phyloP scores from a whole-genome alignment of 2,797 vertebrate species.

The Labeo calbasu region DNA sequence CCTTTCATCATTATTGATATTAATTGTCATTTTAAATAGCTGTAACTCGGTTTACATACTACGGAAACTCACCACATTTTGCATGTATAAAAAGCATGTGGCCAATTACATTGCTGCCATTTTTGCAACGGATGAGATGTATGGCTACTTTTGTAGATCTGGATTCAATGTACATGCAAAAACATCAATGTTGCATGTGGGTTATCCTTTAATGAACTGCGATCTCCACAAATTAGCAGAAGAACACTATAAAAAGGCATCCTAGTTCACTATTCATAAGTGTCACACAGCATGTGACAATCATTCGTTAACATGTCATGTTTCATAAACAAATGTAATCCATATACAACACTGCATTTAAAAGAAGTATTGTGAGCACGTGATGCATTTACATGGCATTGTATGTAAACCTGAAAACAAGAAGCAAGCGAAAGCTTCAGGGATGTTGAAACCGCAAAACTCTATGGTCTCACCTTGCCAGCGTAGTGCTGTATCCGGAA shows the following conservation, averaged over 20 bases:
- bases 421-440: neutral
- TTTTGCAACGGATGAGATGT: neutral
- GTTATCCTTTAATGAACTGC: neutral
- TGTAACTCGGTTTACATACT: neutral
- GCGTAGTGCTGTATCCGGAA: slow-evolving; percentile 98
- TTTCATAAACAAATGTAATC: neutral
- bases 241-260: neutral
- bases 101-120: neutral
- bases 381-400: neutral
- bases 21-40: neutral
- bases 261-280: no score
- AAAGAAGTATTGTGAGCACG: neutral
- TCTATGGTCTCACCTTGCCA: slow-evolving; percentile 86
- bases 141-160: neutral
- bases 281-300: no score
- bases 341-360: neutral
- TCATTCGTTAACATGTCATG: no score
- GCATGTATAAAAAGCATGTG: neutral
- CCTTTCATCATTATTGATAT: neutral
- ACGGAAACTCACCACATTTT: neutral
- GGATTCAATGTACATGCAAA: neutral
- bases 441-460: neutral
- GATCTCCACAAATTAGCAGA: neutral
- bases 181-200: neutral
- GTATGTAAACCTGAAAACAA: neutral